Evolutionary conservation across 2,797 vertebrate species (phyloP).

Genomic region (Columba guinea): DNA sequence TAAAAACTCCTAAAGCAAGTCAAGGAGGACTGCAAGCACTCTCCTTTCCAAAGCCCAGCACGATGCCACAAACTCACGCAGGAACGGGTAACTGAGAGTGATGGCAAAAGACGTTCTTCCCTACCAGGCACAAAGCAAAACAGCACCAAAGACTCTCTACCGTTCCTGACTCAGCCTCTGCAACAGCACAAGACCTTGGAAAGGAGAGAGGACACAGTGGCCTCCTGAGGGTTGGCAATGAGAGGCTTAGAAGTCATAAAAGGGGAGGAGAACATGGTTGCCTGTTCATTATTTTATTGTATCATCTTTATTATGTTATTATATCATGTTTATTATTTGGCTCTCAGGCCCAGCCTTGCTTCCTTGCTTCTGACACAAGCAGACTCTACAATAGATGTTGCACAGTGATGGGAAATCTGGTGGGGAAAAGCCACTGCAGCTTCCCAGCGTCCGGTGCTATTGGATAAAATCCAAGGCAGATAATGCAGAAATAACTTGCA

Average conservation of each 20-base stretch:
- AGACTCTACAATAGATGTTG: neutral
- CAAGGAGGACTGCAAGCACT: neutral
- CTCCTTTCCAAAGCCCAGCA: neutral
- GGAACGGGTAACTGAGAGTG: neutral
- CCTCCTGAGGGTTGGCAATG: neutral
- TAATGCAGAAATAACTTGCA: neutral
- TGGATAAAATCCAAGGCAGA: neutral
- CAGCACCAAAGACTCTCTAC: neutral
- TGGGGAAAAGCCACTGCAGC: neutral
- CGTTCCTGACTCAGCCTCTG: neutral
- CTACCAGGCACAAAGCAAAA: neutral
- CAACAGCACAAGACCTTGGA: neutral
- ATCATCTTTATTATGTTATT: too few species aligned
- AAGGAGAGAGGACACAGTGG: neutral
- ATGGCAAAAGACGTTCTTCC: neutral
- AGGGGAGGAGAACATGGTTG: neutral
- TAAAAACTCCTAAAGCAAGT: slow-evolving; percentile 25
- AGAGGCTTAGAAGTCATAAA: neutral
- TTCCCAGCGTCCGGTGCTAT: neutral
- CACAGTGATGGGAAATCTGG: neutral
- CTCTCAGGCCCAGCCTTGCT: neutral
- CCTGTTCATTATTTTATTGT: neutral
- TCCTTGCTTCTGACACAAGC: neutral
- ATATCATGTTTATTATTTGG: neutral
- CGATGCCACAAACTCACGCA: neutral